phyloP scores from a whole-genome alignment of 2,113 vertebrate species.

The Mustelus asterias region DNA sequence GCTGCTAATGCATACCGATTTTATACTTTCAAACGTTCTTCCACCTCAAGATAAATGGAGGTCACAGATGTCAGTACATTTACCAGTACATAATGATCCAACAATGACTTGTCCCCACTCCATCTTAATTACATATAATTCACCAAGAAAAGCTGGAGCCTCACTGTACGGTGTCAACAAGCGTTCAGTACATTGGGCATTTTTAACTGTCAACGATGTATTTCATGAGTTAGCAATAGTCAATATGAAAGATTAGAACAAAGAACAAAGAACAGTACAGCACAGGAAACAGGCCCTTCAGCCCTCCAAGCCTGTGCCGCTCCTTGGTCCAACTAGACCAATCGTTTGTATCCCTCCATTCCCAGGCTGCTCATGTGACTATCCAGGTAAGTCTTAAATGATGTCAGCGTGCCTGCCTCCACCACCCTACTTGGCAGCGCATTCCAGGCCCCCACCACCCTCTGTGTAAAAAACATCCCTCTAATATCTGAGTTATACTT shows the following conservation, averaged over 20 bases:
- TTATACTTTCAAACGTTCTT: not conserved
- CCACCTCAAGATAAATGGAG: not conserved
- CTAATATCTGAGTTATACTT: too few species aligned
- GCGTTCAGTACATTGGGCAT: not conserved
- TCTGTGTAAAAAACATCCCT: too few species aligned
- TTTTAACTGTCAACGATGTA: not conserved
- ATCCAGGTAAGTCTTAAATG: too few species aligned
- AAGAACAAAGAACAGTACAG: too few species aligned
- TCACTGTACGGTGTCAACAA: not conserved
- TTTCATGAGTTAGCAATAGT: not conserved
- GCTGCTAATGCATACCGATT: not conserved
- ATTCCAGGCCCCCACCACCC: too few species aligned
- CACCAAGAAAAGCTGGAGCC: not conserved
- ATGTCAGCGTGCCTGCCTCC: too few species aligned
- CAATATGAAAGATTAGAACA: not conserved
- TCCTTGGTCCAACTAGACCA: too few species aligned
- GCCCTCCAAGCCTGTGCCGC: too few species aligned
- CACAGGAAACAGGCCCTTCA: too few species aligned
- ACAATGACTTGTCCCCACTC: not conserved
- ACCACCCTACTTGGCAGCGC: too few species aligned
- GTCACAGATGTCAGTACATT: not conserved
- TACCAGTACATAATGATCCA: not conserved
- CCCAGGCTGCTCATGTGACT: too few species aligned
- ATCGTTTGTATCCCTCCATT: too few species aligned
- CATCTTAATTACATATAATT: not conserved